These are phyloP conservation scores for Spodoptera littoralis DNA, from an alignment of 2,888 invertebrate genomes.

Conservation along the genomic window DNA sequence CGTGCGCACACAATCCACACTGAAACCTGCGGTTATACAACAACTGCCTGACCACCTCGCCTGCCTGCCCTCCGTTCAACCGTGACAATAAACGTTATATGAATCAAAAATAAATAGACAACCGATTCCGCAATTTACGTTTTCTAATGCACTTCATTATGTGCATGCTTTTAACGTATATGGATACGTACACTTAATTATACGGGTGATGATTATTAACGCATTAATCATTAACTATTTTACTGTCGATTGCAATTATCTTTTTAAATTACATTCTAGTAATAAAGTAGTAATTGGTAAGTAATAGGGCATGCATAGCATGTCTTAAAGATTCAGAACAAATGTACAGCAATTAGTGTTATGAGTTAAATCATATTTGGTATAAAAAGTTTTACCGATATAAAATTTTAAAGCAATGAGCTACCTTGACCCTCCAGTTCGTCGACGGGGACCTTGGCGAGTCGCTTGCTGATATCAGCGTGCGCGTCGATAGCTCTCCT, in stretches of 20 bases:
- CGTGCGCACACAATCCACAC: slow-evolving; percentile 47
- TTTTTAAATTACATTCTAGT: slow-evolving; percentile 68
- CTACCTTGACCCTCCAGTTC: slow-evolving; percentile 97
- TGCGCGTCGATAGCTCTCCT: slow-evolving; percentile 97
- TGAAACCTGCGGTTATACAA: slow-evolving; percentile 64
- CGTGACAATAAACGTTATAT: slow-evolving; percentile 56
- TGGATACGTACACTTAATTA: slow-evolving; percentile 34
- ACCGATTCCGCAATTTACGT: slow-evolving; percentile 58
- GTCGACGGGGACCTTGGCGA: slow-evolving; percentile 97
- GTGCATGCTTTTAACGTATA: slow-evolving; percentile 36
- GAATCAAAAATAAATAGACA: slow-evolving; percentile 59
- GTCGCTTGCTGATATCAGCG: slow-evolving; percentile 97
- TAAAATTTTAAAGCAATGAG: slow-evolving; percentile 1
- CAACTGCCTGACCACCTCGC: slow-evolving; percentile 34
- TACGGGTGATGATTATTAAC: slow-evolving; percentile 37
- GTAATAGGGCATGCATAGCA: slow-evolving; percentile 7
- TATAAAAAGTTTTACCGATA: neutral
- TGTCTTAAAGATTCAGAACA: neutral
- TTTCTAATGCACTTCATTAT: slow-evolving; percentile 60
- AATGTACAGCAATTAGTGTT: neutral
- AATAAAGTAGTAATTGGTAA: slow-evolving; percentile 21
- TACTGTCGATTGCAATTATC: slow-evolving; percentile 27
- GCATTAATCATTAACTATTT: slow-evolving; percentile 39
- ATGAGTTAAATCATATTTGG: too few relatives aligned
- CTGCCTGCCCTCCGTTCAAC: slow-evolving; percentile 51